Evolutionary conservation across 1,140 invertebrate genomes (phyloP).

Genomic region (Cylas formicarius): DNA sequence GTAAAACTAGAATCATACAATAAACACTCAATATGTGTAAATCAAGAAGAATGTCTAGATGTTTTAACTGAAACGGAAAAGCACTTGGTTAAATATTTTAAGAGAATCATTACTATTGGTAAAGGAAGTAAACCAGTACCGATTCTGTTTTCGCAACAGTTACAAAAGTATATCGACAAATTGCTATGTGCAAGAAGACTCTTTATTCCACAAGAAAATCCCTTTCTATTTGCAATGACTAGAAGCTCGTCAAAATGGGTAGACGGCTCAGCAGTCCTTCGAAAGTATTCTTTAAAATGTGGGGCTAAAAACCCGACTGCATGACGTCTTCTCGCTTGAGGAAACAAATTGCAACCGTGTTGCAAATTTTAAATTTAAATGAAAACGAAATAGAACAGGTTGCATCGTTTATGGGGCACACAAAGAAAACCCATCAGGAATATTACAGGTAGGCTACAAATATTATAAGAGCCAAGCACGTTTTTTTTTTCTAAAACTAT

Average conservation of each 20-base stretch:
- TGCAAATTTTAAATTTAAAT: constrained; percentile 23
- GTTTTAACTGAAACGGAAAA: constrained; percentile 12
- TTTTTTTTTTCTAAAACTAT: too few species aligned
- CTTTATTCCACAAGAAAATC: constrained; percentile 14
- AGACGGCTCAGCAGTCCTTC: constrained; percentile 12
- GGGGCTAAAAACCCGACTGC: constrained; percentile 18
- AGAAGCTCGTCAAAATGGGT: constrained; percentile 13
- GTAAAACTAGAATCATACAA: constrained; percentile 13
- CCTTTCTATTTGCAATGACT: constrained; percentile 15
- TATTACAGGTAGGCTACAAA: constrained; percentile 31
- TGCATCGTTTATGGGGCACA: constrained; percentile 26
- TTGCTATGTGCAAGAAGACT: too few species aligned
- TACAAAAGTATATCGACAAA: constrained; percentile 17
- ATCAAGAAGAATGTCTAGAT: constrained; percentile 19
- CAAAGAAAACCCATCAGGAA: constrained; percentile 26
- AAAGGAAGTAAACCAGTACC: constrained; percentile 23
- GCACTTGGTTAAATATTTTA: constrained; percentile 19
- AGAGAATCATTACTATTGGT: constrained; percentile 18
- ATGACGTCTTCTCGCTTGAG: constrained; percentile 19
- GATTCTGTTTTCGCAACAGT: constrained; percentile 20
- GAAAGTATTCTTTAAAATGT: constrained; percentile 17
- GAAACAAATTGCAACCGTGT: constrained; percentile 25
- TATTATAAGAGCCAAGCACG: too few species aligned
- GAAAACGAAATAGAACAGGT: constrained; percentile 24
- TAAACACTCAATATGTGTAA: not conserved